A percentile compares a stretch with the other conserved stretches of the same genome.
Evolutionary conservation across 2,113 vertebrate genomes (phyloP).

Genomic region (Athene cunicularia): DNA sequence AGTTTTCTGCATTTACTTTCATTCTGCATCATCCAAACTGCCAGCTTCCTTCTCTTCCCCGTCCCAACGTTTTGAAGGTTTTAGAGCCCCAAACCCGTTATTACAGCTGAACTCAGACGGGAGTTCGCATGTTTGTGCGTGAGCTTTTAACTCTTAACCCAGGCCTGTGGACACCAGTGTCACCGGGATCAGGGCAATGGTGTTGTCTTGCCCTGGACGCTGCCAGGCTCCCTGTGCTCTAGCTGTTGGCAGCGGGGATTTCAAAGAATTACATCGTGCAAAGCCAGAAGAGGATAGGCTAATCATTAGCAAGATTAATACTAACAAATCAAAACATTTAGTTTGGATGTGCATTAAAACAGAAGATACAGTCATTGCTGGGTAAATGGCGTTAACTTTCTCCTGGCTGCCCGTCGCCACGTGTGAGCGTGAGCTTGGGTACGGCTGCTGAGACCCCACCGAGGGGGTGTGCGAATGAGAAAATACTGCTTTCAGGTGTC

Average conservation of each 20-base stretch:
- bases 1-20: not conserved
- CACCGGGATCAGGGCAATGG: not conserved
- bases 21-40: not conserved
- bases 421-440: not conserved
- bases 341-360: not conserved
- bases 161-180: not conserved
- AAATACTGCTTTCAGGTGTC: not conserved
- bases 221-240: not conserved
- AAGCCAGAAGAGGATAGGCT: not conserved
- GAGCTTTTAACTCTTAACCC: not conserved
- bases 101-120: not conserved
- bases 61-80: fast-evolving
- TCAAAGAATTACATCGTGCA: not conserved
- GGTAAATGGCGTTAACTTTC: not conserved
- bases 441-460: not conserved
- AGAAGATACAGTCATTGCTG: not conserved
- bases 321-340: not conserved
- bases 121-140: fast-evolving
- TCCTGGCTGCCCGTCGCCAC: too few relatives aligned
- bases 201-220: fast-evolving
- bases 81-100: not conserved
- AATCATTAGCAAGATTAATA: not conserved
- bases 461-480: not conserved
- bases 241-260: not conserved
- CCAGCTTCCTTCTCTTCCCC: not conserved